Conservation (phyloP, 2,113 vertebrate species). For the Peromyscus polionotus region DNA sequence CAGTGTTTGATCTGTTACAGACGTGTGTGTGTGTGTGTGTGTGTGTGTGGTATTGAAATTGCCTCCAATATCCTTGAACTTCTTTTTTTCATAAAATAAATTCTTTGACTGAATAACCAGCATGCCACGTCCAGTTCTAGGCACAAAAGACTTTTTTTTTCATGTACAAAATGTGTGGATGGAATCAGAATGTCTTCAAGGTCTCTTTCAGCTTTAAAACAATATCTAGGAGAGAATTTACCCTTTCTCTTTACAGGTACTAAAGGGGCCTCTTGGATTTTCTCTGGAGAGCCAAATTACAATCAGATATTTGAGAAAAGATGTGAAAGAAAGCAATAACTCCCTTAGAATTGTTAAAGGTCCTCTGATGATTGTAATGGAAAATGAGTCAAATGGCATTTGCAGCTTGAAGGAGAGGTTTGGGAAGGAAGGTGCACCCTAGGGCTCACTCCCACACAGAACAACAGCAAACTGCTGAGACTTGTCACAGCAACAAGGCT, state of each 20-base stretch:
- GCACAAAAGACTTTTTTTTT: not conserved
- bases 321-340: conserved; percentile 72
- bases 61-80: not conserved
- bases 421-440: conserved; percentile 44
- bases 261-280: conserved; percentile 65
- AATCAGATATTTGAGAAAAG: conserved; percentile 80
- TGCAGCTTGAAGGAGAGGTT: conserved; percentile 66
- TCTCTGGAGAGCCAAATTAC: conserved; percentile 69
- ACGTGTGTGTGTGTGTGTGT: not conserved
- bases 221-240: conserved; percentile 43
- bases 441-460: conserved; percentile 56
- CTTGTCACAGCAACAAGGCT: conserved; percentile 65
- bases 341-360: conserved; percentile 60
- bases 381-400: conserved; percentile 75
- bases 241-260: conserved; percentile 54
- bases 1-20: not conserved
- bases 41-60: not conserved
- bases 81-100: conserved; percentile 15
- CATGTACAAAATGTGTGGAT: not conserved
- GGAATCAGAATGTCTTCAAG: conserved; percentile 4
- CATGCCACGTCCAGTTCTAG: not conserved
- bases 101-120: not conserved
- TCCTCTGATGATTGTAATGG: conserved; percentile 71
- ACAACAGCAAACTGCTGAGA: conserved; percentile 34
- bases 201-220: conserved; percentile 62